Conservation (phyloP, 1,140 invertebrate genomes). For the Dendrolimus punctatus region DNA sequence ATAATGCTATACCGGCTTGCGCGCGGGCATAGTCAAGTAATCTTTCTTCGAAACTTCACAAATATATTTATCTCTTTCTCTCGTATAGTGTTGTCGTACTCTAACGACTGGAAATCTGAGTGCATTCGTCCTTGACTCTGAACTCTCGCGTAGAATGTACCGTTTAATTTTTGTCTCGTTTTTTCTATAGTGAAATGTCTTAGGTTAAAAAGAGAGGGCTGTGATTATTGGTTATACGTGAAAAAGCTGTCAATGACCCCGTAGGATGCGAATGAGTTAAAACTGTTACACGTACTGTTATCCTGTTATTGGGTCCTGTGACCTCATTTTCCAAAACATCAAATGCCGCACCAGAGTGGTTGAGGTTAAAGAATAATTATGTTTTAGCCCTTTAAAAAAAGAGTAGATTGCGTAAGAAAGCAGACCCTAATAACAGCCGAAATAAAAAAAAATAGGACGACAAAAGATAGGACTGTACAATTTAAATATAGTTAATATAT, state of each 20-base stretch:
- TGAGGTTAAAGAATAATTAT: no score
- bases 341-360: no score
- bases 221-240: conserved; percentile 46
- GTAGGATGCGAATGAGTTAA: conserved; percentile 47
- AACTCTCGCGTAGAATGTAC: conserved; percentile 39
- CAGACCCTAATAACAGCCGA: no score
- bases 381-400: no score
- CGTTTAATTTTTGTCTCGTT: conserved; percentile 42
- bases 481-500: no score
- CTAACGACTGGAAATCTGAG: conserved; percentile 27
- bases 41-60: conserved; percentile 34
- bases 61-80: conserved; percentile 26
- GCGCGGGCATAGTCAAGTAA: conserved; percentile 35
- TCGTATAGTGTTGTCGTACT: conserved; percentile 2
- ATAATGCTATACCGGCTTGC: conserved; percentile 23
- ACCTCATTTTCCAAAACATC: conserved; percentile 18
- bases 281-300: conserved; percentile 27
- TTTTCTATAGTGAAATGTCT: conserved; percentile 5
- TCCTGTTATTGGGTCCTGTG: conserved; percentile 51
- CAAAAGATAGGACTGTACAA: no score
- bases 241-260: conserved; percentile 59
- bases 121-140: conserved; percentile 60
- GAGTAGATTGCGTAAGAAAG: no score
- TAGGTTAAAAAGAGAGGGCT: conserved; percentile 28
- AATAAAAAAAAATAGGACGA: no score